Percentiles rank a stretch among this genome's conserved stretches.
phyloP scores from a whole-genome alignment of 2,888 invertebrate genomes.

The Pyrgus malvae region DNA sequence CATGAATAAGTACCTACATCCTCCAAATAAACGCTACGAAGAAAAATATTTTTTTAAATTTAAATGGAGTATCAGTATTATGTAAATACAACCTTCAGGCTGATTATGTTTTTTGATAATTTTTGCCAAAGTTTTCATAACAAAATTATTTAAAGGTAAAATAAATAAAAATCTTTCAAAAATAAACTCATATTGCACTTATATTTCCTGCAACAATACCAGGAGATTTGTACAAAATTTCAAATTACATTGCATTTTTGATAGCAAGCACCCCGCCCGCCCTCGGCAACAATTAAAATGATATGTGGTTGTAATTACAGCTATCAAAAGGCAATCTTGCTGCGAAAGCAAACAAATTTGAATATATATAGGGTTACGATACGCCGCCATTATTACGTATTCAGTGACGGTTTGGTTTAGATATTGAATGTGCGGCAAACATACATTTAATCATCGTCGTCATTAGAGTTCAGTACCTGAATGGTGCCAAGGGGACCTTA shows the following conservation, averaged over 20 bases:
- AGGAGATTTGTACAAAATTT: neutral
- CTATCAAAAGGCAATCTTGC: conserved; percentile 44
- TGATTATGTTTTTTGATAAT: too few relatives aligned
- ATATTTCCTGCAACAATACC: too few relatives aligned
- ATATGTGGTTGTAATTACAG: conserved; percentile 38
- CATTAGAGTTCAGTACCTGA: conserved; percentile 1
- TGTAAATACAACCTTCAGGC: too few relatives aligned
- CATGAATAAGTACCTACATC: too few relatives aligned
- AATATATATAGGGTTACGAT: conserved; percentile 44
- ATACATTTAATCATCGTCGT: conserved; percentile 12
- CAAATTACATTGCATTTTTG: conserved; percentile 9
- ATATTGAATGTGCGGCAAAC: conserved; percentile 16
- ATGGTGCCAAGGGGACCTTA: too few relatives aligned
- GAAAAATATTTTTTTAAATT: too few relatives aligned
- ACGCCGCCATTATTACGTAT: conserved; percentile 32
- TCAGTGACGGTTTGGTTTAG: conserved; percentile 24
- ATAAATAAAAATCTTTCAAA: too few relatives aligned
- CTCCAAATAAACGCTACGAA: too few relatives aligned
- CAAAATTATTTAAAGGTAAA: too few relatives aligned
- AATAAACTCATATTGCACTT: too few relatives aligned
- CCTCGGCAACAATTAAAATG: conserved; percentile 33
- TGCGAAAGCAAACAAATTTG: conserved; percentile 42
- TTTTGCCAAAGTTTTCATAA: too few relatives aligned
- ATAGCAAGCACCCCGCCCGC: conserved; percentile 11
- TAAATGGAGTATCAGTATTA: too few relatives aligned